phyloP scores from a whole-genome alignment of 2,113 vertebrate species.

The Gymnocephalus cernua region DNA sequence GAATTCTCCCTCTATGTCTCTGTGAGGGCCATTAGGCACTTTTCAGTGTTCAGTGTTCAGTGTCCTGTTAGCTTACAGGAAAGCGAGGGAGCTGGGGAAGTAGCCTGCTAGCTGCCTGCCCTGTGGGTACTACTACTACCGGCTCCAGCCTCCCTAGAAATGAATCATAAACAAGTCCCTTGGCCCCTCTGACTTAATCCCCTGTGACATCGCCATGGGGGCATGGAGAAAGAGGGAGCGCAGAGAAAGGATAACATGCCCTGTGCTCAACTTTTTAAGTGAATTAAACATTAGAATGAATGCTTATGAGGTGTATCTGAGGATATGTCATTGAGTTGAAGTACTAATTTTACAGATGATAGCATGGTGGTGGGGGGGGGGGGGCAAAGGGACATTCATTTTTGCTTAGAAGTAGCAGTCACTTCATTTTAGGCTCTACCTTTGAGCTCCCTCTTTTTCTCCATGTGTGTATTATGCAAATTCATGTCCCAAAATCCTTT shows the following conservation, averaged over 20 bases:
- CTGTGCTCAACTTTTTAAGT: conserved; percentile 73
- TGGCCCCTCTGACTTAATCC: conserved; percentile 75
- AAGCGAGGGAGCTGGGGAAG: conserved; percentile 43
- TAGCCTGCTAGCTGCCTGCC: conserved; percentile 59
- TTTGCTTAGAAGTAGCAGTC: conserved; percentile 55
- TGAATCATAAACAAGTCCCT: conserved; percentile 76
- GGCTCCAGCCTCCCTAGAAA: conserved; percentile 64
- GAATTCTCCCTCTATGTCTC: conserved; percentile 19
- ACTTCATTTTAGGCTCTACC: conserved; percentile 53
- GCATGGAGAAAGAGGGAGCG: conserved; percentile 54
- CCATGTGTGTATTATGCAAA: conserved; percentile 70
- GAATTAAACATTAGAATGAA: conserved; percentile 80
- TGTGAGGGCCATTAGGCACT: conserved; percentile 29
- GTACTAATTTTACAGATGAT: conserved; percentile 71
- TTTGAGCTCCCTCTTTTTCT: conserved; percentile 37
- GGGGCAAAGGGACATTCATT: conserved; percentile 28
- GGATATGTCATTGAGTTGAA: conserved; percentile 57
- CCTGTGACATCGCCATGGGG: conserved; percentile 77
- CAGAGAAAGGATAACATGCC: conserved; percentile 67
- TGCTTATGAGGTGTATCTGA: conserved; percentile 73
- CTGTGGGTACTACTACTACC: conserved; percentile 60
- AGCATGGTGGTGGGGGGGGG: background rate
- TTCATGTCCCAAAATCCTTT: conserved; percentile 65
- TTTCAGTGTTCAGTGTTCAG: conserved; percentile 25
- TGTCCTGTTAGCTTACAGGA: conserved; percentile 43